Base-by-base conservation (phyloP, 2,113 vertebrate genomes). In the Pristiophorus japonicus region DNA sequence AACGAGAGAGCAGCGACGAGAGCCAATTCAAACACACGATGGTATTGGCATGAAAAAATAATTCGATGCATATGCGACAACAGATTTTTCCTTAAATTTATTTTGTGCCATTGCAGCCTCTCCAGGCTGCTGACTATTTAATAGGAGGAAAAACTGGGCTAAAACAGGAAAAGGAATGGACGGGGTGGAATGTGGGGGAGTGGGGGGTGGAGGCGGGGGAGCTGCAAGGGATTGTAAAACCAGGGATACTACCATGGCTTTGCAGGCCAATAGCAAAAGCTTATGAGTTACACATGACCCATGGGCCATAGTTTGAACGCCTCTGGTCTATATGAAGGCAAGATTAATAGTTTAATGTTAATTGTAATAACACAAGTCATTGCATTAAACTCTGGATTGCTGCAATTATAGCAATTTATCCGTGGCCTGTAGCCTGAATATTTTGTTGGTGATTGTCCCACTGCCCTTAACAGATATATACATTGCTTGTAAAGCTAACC, bases 31-130 rank as follows among this genome's bases (percentile, higher is more conserved):
- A 78, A 38, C n/a, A 38, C n/a, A 16, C 38, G 14, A 81, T 20
- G 38, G n/a, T 5, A 18, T 12, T 38, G 75, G 75, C n/a, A 38
- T 78, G n/a, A 38, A 78, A 78, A 51, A 78, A 78, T 78, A 78
- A 78, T 78, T 38, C 34, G 42, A 42, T 18, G n/a, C 38, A 81
- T 81, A 42, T 81, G 38, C 42, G 70, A 73, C 70, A 90, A 30
- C 87, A 90, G 87, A 59, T n/a, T n/a, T 90, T 62, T n/a, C 30
- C 30, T 90, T 90, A 59, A 62, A 59, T 90, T 90, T 90, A 34
- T 27, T 34, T 63, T 38, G 5, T 63, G n/a, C 16, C 1, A 38
- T 38, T 63, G 5, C 62, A 8, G 16, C 2, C 8, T 92, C 16
- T 92, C 12, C n/a, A 38, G 88, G 16, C 62, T 91, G 24, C 8